Conservation (phyloP, 1,140 invertebrate genomes). For the Brachystomella parvula region DNA sequence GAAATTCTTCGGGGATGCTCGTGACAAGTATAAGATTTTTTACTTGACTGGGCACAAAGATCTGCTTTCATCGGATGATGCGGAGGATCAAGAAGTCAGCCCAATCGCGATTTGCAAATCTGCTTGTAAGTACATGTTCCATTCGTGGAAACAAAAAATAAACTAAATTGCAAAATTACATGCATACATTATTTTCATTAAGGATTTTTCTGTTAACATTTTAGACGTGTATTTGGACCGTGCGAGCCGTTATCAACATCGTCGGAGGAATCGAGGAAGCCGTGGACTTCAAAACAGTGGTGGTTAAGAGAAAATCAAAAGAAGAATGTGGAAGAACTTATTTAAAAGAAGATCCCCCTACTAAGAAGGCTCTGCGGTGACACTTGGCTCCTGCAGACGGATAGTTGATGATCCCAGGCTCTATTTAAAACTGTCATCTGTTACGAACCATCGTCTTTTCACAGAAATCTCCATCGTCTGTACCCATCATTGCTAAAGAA, state of each 20-base stretch:
- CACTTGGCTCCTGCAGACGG: background rate
- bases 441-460: no score
- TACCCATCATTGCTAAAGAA: no score
- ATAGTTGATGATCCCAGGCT: background rate
- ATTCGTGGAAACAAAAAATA: no score
- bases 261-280: background rate
- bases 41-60: conserved; percentile 29
- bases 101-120: conserved; percentile 25
- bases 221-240: background rate
- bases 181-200: no score
- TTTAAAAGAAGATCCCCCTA: background rate
- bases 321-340: background rate
- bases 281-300: background rate
- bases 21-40: conserved; percentile 32
- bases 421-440: no score
- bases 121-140: conserved; percentile 21
- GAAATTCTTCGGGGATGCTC: conserved; percentile 31
- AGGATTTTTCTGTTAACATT: no score
- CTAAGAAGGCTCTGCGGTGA: background rate
- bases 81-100: conserved; percentile 20
- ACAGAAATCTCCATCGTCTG: no score
- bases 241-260: background rate
- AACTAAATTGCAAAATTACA: no score
- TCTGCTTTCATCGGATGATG: conserved; percentile 14
- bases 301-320: background rate